A percentile compares a stretch with the other conserved stretches of the same genome.
Evolutionary conservation across 1,140 invertebrate genomes (phyloP).

Genomic region (Trinorchestia longiramus): DNA sequence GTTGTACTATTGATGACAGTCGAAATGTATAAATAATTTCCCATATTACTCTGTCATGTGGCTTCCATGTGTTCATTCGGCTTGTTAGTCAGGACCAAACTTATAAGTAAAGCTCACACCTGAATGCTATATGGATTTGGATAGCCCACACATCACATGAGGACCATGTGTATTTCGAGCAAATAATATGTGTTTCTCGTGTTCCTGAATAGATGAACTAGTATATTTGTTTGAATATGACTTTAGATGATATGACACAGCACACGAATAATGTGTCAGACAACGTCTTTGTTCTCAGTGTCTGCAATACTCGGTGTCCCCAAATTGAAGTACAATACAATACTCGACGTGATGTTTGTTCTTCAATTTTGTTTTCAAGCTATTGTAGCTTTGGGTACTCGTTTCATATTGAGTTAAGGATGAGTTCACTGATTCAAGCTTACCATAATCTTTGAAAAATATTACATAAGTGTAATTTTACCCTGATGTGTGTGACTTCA

Average conservation of each 20-base stretch:
- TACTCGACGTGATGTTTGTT: background rate
- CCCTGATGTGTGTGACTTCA: too few species aligned
- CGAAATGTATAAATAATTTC: background rate
- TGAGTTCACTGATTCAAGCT: too few species aligned
- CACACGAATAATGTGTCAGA: background rate
- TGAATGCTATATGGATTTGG: background rate
- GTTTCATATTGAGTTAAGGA: background rate
- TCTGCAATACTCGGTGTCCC: background rate
- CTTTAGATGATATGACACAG: background rate
- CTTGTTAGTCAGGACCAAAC: background rate
- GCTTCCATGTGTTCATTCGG: background rate
- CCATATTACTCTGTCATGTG: background rate
- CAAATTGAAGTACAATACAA: too few species aligned
- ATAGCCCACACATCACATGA: too few species aligned
- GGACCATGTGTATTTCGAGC: too few species aligned
- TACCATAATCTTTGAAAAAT: too few species aligned
- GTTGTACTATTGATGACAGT: background rate
- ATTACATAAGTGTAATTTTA: too few species aligned
- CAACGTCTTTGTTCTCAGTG: background rate
- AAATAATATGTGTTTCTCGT: too few species aligned
- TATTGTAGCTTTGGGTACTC: background rate
- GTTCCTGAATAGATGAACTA: too few species aligned
- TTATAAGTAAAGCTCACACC: background rate
- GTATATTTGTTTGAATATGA: too few species aligned
- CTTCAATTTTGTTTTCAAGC: background rate